Evolutionary conservation across 2,113 vertebrate genomes (phyloP), one percentile per base, ranked within the genome.

Genomic region (Hemichromis elongatus): DNA sequence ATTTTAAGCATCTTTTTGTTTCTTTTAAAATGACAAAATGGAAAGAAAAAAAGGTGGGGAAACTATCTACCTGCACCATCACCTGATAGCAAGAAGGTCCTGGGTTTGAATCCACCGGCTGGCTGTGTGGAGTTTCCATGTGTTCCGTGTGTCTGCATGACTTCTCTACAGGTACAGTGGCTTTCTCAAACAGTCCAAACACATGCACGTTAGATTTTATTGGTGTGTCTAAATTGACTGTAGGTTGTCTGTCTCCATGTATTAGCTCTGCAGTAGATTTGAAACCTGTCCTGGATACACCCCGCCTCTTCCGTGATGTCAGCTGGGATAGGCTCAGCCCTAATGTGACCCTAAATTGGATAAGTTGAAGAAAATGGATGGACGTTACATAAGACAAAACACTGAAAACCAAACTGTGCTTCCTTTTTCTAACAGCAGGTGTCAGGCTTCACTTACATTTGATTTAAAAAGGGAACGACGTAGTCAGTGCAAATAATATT

Each of bases 401-500:
- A 73, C 24, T 68, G 37, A 70, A 70, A 73, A 11, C 4, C 68
- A 53, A 77, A 53, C 12, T 1, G 50, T 53, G 33, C 16, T 77
- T 35, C 30, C 18, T 16, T 61, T 78, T 77, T 82, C 40, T 50
- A 83, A 84, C 85, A 88, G 84, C 84, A 92, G 88, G 52, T 50
- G 90, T 88, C 84, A 90, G 79, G 50, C 79, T 83, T 7, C 19
- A 77, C n/a, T 83, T 5, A 33, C 4, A 54, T 45, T 40, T 54
- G 7, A 61, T 42, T 57, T 9, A 75, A 79, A 66, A 53, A 50
- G 45, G 12, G 28, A 75, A 75, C 0, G 6, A 30, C 8, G 16
- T 16, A 75, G 0, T 75, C 28, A 75, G 6, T 75, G 68, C 16
- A 75, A 75, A 50, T 50, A 47, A 18, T 75, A 47, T 12, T 13